Conservation (phyloP, 1,140 invertebrate species). For the Elymnias hypermnestra region DNA sequence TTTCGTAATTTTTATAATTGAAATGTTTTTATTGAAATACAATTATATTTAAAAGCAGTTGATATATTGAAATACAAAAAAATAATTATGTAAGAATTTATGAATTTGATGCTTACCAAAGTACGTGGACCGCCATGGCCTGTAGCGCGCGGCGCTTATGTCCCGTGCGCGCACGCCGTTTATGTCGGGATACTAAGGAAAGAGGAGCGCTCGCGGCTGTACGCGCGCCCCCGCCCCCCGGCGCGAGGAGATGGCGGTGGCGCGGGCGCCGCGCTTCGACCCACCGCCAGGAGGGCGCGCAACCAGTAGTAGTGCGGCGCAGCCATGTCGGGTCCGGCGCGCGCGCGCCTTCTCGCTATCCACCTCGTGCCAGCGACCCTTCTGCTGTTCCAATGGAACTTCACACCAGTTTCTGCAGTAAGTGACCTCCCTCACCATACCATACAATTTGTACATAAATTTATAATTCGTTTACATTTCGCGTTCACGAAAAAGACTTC, state of each 20-base stretch:
- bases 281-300: slow-evolving; percentile 45
- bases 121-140: slow-evolving; percentile 67
- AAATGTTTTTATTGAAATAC: background rate
- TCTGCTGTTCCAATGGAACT: slow-evolving; percentile 47
- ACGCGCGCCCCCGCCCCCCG: slow-evolving; percentile 46
- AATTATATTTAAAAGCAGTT: too few relatives aligned
- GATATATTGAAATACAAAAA: too few relatives aligned
- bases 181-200: slow-evolving; percentile 69
- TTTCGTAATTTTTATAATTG: background rate
- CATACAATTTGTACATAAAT: background rate
- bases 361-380: slow-evolving; percentile 44
- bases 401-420: slow-evolving; percentile 49
- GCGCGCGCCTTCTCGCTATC: slow-evolving; percentile 50
- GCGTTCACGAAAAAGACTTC: slow-evolving; percentile 46
- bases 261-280: too few relatives aligned
- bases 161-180: slow-evolving; percentile 71
- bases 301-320: slow-evolving; percentile 68
- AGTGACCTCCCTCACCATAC: slow-evolving; percentile 24
- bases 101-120: slow-evolving; percentile 66
- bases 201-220: slow-evolving; percentile 51
- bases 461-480: too few relatives aligned
- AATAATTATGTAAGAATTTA: too few relatives aligned
- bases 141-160: slow-evolving; percentile 61
- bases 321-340: slow-evolving; percentile 64
- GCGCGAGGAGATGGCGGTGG: slow-evolving; percentile 27